phyloP scores from a whole-genome alignment of 2,113 vertebrate genomes.

The Merops nubicus region DNA sequence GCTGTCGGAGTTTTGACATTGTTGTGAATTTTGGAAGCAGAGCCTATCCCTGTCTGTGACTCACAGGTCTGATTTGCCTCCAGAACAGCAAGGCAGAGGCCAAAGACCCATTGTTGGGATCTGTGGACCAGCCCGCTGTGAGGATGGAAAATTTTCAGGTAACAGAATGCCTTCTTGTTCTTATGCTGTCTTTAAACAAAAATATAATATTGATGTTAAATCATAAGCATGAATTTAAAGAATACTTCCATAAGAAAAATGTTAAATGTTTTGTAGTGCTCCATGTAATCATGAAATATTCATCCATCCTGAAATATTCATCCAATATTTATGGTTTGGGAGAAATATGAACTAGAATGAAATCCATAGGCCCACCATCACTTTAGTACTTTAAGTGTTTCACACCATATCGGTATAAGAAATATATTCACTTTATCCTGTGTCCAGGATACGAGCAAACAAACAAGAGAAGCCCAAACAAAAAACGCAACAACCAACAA shows the following conservation, averaged over 20 bases:
- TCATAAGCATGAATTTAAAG: background rate
- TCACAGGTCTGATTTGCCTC: constrained; percentile 74
- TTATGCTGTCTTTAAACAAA: background rate
- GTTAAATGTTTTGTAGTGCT: background rate
- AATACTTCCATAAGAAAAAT: background rate
- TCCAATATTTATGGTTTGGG: background rate
- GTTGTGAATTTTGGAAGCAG: constrained; percentile 43
- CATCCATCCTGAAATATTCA: background rate
- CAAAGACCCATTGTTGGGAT: constrained; percentile 77
- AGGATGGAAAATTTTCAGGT: constrained; percentile 75
- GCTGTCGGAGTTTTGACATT: background rate
- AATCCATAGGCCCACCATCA: background rate
- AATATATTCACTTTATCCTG: background rate
- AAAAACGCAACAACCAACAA: background rate
- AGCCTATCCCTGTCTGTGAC: constrained; percentile 66
- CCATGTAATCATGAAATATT: background rate
- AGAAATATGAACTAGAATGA: background rate
- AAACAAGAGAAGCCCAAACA: background rate
- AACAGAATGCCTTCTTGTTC: constrained; percentile 38
- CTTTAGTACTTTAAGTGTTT: background rate
- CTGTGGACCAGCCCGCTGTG: constrained; percentile 75
- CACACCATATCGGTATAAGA: background rate
- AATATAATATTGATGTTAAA: background rate
- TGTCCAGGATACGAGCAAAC: background rate
- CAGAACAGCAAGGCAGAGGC: constrained; percentile 78